Evolutionary conservation across 2,113 vertebrate species (phyloP).

Genomic region (Dolichotis patagonum): DNA sequence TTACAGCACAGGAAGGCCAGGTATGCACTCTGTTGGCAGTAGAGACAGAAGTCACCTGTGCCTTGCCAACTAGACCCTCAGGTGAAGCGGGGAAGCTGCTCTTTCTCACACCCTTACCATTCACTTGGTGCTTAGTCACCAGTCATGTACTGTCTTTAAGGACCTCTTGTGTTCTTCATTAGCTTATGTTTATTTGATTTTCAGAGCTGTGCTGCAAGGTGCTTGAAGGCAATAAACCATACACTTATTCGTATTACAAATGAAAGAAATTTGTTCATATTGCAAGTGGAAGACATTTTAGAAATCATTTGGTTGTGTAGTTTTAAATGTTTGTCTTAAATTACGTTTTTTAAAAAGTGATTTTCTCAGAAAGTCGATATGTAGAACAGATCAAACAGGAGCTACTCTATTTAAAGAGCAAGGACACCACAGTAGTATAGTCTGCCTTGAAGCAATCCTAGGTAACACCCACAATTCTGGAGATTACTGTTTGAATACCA

Average conservation of each 20-base stretch:
- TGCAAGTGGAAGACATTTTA: neutral
- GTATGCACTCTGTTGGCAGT: neutral
- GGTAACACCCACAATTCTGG: neutral
- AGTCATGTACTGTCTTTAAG: neutral
- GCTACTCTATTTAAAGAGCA: neutral
- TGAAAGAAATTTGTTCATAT: neutral
- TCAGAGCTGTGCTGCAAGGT: neutral
- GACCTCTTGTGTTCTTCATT: neutral
- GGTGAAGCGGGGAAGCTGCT: no score
- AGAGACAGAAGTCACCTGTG: neutral
- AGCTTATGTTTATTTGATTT: neutral
- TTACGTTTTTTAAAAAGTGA: neutral
- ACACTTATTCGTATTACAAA: neutral
- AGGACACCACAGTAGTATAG: neutral
- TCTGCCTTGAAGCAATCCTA: neutral
- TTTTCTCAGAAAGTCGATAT: neutral
- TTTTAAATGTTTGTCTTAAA: neutral
- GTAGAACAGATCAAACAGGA: neutral
- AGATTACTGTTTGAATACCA: neutral
- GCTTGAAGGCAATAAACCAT: neutral
- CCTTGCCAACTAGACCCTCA: rapidly evolving
- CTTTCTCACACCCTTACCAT: neutral
- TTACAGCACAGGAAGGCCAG: neutral
- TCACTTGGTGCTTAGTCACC: neutral
- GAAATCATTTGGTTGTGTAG: neutral